Base-by-base conservation (phyloP, 1,140 invertebrate species). In the Drosophila quadrilineata region DNA sequence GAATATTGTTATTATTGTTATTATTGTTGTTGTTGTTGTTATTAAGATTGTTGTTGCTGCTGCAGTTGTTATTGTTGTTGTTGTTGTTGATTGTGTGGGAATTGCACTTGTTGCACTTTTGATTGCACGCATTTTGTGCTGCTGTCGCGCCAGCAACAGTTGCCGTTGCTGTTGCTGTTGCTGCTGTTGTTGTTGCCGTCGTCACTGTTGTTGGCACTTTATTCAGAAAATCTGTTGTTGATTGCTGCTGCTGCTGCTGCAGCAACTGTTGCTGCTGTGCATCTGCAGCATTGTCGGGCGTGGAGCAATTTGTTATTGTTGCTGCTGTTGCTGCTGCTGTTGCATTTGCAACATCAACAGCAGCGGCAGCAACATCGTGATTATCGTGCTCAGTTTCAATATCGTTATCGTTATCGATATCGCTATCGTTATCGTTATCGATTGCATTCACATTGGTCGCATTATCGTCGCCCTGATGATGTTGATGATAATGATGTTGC, bases 101-200 rank as follows among this genome's bases (percentile, higher is more conserved):
- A 57, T 79, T 87, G 79, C 86, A 88, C 72, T 88, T 88, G 62
- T 73, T 88, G 71, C 87, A 88, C 68, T 88, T 88, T 59, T 64
- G 68, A 49, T 33, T 69, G 76, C 76, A 82, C 31, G 58, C 64
- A 62, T 62, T 68, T 24, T 63, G 65, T 10, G 48, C 33, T 24
- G 24, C 72, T 77, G 75, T 60, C 28, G 40, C 48, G 60, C 52
- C 38, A 24, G 17, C 2, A 29, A 26, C 3, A 28, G 65, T 31
- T 57, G 66, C 26, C 65, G 50, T 35, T 73, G 74, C 50, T 62
- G 35, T 1, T 65, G 52, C 52, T 46, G 28, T 3, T 66, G 59
- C 19, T 59, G 29, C 3, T 62, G 59, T 41, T 50, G 48, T 3
- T 45, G 26, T 6, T 69, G 54, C 21, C 48, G 40, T 4, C 28